Percentiles rank a stretch among this genome's conserved stretches.
These are phyloP conservation scores for Petrosia ficiformis DNA, from an alignment of 37 sponge, comb jelly and placozoan species.

Conservation along the genomic window DNA sequence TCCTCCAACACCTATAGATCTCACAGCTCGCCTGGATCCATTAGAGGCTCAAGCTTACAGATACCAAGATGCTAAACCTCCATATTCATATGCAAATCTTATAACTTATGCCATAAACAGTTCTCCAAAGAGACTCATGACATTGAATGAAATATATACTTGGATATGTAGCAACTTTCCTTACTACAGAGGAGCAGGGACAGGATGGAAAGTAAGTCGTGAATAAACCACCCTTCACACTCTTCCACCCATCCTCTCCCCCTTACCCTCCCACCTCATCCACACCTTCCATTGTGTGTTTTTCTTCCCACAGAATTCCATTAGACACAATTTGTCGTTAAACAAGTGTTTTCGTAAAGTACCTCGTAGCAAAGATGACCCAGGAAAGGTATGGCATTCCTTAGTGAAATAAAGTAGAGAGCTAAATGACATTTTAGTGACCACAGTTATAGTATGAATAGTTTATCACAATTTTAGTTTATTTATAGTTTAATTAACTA, in stretches of 20 bases:
- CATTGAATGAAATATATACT: conserved; percentile 90
- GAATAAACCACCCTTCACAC: background rate
- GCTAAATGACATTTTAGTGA: no score
- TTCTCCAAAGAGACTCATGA: conserved; percentile 61
- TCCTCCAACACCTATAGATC: conserved; percentile 77
- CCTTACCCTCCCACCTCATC: background rate
- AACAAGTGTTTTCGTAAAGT: conserved; percentile 90
- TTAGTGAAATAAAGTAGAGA: no score
- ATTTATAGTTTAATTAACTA: no score
- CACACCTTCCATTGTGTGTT: background rate
- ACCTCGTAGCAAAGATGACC: conserved; percentile 83
- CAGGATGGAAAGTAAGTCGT: conserved; percentile 91
- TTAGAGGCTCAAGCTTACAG: conserved; percentile 66
- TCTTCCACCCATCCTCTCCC: no score
- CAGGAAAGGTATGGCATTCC: conserved; percentile 93
- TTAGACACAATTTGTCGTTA: conserved; percentile 89
- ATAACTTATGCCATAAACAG: conserved; percentile 96
- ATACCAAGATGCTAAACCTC: conserved; percentile 81
- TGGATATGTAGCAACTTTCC: conserved; percentile 93
- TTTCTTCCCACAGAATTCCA: conserved; percentile 71
- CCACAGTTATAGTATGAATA: no score
- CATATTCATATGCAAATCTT: conserved; percentile 90
- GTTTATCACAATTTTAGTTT: no score
- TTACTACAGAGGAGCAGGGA: conserved; percentile 86
- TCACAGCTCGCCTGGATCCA: conserved; percentile 67